Conservation (phyloP, 2,888 invertebrate genomes). For the Pristionchus entomophagus region DNA sequence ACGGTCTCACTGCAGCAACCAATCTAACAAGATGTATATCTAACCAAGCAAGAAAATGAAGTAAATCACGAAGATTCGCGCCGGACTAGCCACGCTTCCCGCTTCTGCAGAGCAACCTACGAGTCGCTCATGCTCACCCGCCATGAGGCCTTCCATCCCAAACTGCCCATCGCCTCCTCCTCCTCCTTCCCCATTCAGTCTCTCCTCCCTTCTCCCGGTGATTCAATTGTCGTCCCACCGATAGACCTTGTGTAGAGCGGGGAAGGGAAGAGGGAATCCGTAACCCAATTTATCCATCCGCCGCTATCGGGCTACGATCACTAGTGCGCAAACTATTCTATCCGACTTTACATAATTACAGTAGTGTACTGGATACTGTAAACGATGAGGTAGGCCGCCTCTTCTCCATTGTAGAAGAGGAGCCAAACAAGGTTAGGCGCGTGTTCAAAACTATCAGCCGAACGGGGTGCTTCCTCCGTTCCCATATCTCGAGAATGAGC, state of each 20-base stretch:
- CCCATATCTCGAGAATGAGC: not conserved
- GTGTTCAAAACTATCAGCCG: not conserved
- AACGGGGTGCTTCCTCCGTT: too few species aligned
- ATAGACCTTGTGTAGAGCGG: not conserved
- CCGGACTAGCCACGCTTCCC: not conserved
- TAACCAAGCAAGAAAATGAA: not conserved
- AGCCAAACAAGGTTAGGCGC: slow-evolving; percentile 10
- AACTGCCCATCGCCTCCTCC: slow-evolving; percentile 30
- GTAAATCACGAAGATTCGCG: not conserved
- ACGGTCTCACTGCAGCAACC: too few species aligned
- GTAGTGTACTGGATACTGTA: not conserved
- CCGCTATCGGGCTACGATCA: not conserved
- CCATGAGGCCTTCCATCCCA: too few species aligned
- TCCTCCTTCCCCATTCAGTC: slow-evolving; percentile 6
- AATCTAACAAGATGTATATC: not conserved
- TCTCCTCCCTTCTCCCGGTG: not conserved
- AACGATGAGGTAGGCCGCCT: not conserved
- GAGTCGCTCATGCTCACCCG: too few species aligned
- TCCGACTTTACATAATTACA: too few species aligned
- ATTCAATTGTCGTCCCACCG: slow-evolving; percentile 36
- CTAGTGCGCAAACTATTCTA: too few species aligned
- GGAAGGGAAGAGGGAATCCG: not conserved
- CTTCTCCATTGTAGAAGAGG: not conserved
- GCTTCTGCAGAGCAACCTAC: not conserved
- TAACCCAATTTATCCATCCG: not conserved